Conservation (phyloP, 2,113 vertebrate genomes). For the Cheilinus undulatus region DNA sequence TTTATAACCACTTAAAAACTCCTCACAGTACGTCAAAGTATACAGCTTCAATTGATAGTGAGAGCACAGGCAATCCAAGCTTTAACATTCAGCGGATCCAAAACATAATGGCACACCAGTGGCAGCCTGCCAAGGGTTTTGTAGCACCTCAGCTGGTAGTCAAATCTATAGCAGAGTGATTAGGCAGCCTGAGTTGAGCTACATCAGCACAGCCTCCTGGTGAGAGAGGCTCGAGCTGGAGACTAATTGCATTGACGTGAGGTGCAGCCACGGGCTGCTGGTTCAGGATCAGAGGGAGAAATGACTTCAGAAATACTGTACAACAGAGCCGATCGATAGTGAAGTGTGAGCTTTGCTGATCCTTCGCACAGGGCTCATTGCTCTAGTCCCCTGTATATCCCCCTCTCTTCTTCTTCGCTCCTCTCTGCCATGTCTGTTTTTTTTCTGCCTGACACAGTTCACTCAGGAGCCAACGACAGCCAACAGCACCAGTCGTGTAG, state of each 20-base stretch:
- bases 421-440: slow-evolving; percentile 48
- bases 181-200: slow-evolving; percentile 64
- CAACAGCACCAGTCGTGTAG: slow-evolving; percentile 70
- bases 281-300: slow-evolving; percentile 68
- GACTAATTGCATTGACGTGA: slow-evolving; percentile 74
- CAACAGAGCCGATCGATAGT: slow-evolving; percentile 63
- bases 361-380: slow-evolving; percentile 42
- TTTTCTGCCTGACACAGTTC: slow-evolving; percentile 74
- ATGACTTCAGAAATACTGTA: slow-evolving; percentile 68
- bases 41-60: slow-evolving; percentile 4
- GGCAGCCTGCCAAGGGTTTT: slow-evolving; percentile 34
- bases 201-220: slow-evolving; percentile 68
- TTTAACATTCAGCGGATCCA: slow-evolving; percentile 27
- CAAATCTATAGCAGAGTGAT: slow-evolving; percentile 76
- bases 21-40: background rate
- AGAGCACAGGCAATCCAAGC: background rate
- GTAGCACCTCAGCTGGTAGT: slow-evolving; percentile 53
- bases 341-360: slow-evolving; percentile 75
- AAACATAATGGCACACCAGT: slow-evolving; percentile 28
- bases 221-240: slow-evolving; percentile 55
- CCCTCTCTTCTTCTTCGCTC: slow-evolving; percentile 1
- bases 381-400: slow-evolving; percentile 27
- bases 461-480: slow-evolving; percentile 64
- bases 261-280: slow-evolving; percentile 47
- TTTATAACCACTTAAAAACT: slow-evolving; percentile 1